A percentile compares a stretch with the other conserved stretches of the same genome.
Evolutionary conservation across 2,888 invertebrate genomes (phyloP).

Genomic region (Eurytoma adleriae): DNA sequence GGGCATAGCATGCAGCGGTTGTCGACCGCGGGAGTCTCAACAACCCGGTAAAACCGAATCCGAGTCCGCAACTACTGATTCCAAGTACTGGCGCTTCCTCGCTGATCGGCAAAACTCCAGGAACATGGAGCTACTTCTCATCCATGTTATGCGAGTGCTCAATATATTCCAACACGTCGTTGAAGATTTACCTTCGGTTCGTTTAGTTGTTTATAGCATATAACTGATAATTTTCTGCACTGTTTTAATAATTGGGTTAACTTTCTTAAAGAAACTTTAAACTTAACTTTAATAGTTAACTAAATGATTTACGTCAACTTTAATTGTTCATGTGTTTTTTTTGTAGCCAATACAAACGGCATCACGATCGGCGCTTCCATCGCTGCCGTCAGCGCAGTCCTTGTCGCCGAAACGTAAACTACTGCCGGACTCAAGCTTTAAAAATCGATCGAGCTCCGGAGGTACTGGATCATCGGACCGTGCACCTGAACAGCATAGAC

Average conservation of each 20-base stretch:
- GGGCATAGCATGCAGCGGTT: constrained; percentile 63
- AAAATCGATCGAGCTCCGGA: constrained; percentile 56
- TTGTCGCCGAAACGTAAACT: constrained; percentile 75
- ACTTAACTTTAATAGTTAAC: too few relatives aligned
- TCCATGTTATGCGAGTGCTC: constrained; percentile 83
- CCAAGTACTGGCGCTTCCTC: constrained; percentile 67
- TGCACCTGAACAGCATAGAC: constrained; percentile 4
- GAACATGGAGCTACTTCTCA: constrained; percentile 80
- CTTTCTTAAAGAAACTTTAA: too few relatives aligned
- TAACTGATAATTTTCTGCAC: too few relatives aligned
- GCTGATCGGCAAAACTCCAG: constrained; percentile 72
- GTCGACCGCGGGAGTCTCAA: background rate
- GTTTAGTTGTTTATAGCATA: constrained; percentile 50
- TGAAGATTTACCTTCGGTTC: constrained; percentile 78
- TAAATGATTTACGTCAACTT: too few relatives aligned
- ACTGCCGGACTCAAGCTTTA: constrained; percentile 60
- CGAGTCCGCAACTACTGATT: constrained; percentile 17
- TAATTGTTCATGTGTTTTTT: too few relatives aligned
- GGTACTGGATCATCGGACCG: constrained; percentile 25
- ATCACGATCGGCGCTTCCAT: constrained; percentile 79
- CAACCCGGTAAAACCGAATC: constrained; percentile 25
- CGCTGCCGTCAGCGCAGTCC: constrained; percentile 74
- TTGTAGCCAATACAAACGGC: constrained; percentile 77
- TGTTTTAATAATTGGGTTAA: too few relatives aligned
- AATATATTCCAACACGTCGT: constrained; percentile 87